Evolutionary conservation across 2,888 invertebrate genomes (phyloP).

Genomic region (Agrochola lychnidis): DNA sequence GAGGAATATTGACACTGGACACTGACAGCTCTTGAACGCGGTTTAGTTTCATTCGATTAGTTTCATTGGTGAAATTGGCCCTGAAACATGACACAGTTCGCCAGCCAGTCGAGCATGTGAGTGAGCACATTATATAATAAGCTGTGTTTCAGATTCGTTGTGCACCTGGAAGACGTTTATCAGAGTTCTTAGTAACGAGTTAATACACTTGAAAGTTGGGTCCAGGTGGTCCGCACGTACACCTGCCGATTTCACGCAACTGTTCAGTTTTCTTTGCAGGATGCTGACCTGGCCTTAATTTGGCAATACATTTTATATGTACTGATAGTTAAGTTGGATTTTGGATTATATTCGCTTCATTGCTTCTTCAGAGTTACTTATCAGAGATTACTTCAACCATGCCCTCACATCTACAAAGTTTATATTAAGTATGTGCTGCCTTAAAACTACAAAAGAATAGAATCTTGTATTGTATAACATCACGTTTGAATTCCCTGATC

Average conservation of each 20-base stretch:
- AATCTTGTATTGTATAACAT: not conserved
- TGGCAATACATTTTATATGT: slow-evolving; percentile 1
- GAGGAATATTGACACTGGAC: not conserved
- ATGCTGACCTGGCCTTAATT: slow-evolving; percentile 44
- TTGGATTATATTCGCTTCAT: not conserved
- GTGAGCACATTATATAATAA: slow-evolving; percentile 36
- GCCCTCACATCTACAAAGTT: not conserved
- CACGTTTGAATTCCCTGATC: not conserved
- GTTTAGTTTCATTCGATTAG: not conserved
- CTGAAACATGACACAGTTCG: slow-evolving; percentile 49
- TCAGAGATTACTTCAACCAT: not conserved
- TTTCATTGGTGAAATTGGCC: not conserved
- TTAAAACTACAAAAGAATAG: not conserved
- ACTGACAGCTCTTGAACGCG: not conserved
- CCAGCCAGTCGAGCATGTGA: slow-evolving; percentile 34
- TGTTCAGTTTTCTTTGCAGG: slow-evolving; percentile 52
- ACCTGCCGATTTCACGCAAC: slow-evolving; percentile 62
- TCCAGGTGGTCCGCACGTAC: slow-evolving; percentile 65
- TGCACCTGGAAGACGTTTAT: slow-evolving; percentile 68
- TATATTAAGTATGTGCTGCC: not conserved
- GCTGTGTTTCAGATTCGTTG: slow-evolving; percentile 45
- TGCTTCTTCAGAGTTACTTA: not conserved
- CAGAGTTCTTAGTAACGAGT: slow-evolving; percentile 55
- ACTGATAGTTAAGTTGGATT: not conserved
- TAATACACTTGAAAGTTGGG: slow-evolving; percentile 58